Base-by-base conservation (phyloP, 2,797 vertebrate genomes). In the Myotis findleyi region DNA sequence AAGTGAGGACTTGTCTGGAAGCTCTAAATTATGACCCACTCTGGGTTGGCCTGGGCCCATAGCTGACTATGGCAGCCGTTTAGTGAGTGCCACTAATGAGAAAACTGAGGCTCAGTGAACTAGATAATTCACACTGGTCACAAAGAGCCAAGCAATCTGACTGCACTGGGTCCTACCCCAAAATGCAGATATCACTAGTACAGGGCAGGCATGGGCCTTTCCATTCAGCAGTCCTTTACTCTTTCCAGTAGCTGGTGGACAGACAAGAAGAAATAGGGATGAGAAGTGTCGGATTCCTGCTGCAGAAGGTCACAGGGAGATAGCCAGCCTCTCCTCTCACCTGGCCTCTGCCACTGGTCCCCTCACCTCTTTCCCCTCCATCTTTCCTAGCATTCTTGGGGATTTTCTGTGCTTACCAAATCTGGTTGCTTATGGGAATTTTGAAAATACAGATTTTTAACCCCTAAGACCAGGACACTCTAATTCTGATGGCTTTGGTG, bases 351-450 rank as follows among this genome's bases (percentile, higher is more conserved):
- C 14, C 11, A 23, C 53, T 38, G n/a, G 73, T 55, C 20, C 7
- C 55, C 25, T 87, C 36, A 18, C 18, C 3, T 68, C 27, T 47
- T 75, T 51, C 10, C 3, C 49, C 5, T 47, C 69, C 73, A 66
- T 17, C 51, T 73, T 59, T 41, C 64, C 27, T 62, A 64, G 87
- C 21, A 41, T 85, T 93, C 75, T 80, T 57, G 51, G 51, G 25
- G 33, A 69, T 85, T 81, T 95, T 72, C 38, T 38, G 36, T 81
- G 53, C 25, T 88, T 94, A 53, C 21, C 36, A 96, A 27, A 87
- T 11, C 25, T 66, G 17, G 6, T 5, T 93, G 9, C 47, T 69
- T 77, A 85, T 62, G 93, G 4, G 69, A 88, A 57, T 27, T 57
- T 77, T 86, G 23, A 82, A 92, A 88, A 85, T 49, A 51, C 6